These are phyloP conservation scores for Chroicocephalus ridibundus DNA, from an alignment of 2,113 vertebrate species.

Conservation along the genomic window DNA sequence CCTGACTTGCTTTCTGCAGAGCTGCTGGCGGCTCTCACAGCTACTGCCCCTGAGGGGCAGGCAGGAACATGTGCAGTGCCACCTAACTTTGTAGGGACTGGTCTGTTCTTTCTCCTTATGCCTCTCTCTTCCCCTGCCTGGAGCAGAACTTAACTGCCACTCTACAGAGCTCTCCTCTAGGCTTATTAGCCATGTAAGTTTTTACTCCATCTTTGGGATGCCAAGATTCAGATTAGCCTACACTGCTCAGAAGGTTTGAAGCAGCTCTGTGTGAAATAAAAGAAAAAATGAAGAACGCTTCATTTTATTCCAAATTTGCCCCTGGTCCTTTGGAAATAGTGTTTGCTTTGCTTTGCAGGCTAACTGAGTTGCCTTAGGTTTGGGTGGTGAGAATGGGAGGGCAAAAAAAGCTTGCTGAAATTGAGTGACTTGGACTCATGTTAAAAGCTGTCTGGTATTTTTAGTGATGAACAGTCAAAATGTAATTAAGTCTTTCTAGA, in stretches of 20 bases:
- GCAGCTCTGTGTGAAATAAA: background rate
- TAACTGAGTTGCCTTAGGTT: background rate
- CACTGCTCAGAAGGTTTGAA: background rate
- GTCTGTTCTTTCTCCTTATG: background rate
- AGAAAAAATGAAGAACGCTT: accelerated
- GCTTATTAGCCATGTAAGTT: background rate
- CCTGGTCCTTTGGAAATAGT: background rate
- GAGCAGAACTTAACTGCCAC: background rate
- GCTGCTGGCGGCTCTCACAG: background rate
- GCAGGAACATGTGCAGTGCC: too few species aligned
- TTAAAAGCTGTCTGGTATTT: background rate
- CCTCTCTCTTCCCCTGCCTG: too few species aligned
- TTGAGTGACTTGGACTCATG: background rate
- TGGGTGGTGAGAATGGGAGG: background rate
- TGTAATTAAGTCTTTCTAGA: background rate
- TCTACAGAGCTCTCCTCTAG: background rate
- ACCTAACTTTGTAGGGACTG: background rate
- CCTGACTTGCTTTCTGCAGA: accelerated
- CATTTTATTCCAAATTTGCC: background rate
- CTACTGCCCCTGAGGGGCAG: background rate
- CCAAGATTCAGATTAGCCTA: background rate
- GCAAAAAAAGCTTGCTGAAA: background rate
- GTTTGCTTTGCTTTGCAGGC: background rate
- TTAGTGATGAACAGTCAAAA: background rate
- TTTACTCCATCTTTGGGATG: background rate